Percentiles rank a stretch among this genome's conserved stretches.
These are phyloP conservation scores for Uropetala carovei DNA, from an alignment of 2,888 invertebrate species.

Conservation along the genomic window DNA sequence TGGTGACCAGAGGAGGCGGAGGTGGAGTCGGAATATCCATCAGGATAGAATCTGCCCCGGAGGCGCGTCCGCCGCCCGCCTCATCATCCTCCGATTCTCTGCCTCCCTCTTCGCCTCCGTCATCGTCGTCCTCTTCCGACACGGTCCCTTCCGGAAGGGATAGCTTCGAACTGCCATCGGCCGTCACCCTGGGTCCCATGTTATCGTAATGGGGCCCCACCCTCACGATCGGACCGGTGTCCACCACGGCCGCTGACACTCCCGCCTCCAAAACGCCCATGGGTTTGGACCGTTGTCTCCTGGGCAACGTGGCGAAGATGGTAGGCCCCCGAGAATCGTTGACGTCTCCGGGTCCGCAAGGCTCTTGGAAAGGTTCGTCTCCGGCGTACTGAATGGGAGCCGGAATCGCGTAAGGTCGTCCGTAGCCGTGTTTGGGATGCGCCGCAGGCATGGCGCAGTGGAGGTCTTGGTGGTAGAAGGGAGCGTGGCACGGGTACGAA, in stretches of 20 bases:
- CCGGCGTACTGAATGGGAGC: constrained; percentile 39
- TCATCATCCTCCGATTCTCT: background rate
- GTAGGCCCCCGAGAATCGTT: constrained; percentile 69
- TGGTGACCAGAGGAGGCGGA: constrained; percentile 79
- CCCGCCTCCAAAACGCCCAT: constrained; percentile 84
- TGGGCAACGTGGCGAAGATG: constrained; percentile 74
- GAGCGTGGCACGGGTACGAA: constrained; percentile 40
- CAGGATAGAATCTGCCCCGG: constrained; percentile 59
- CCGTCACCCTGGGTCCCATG: constrained; percentile 92
- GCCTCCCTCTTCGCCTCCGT: constrained; percentile 65
- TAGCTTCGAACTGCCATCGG: constrained; percentile 92
- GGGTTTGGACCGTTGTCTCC: constrained; percentile 80
- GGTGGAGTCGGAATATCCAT: constrained; percentile 76
- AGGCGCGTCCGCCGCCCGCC: background rate
- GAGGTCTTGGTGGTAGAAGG: constrained; percentile 56
- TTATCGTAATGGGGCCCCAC: constrained; percentile 86
- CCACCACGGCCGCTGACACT: constrained; percentile 84
- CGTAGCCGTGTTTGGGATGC: constrained; percentile 50
- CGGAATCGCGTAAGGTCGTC: constrained; percentile 15
- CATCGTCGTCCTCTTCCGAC: constrained; percentile 67
- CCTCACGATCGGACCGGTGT: constrained; percentile 76
- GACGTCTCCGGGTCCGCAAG: background rate
- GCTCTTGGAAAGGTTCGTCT: constrained; percentile 33
- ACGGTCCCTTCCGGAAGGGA: constrained; percentile 77
- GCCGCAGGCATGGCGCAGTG: constrained; percentile 22